phyloP scores from a whole-genome alignment of 2,113 vertebrate species.

The Neolamprologus ventralis region DNA sequence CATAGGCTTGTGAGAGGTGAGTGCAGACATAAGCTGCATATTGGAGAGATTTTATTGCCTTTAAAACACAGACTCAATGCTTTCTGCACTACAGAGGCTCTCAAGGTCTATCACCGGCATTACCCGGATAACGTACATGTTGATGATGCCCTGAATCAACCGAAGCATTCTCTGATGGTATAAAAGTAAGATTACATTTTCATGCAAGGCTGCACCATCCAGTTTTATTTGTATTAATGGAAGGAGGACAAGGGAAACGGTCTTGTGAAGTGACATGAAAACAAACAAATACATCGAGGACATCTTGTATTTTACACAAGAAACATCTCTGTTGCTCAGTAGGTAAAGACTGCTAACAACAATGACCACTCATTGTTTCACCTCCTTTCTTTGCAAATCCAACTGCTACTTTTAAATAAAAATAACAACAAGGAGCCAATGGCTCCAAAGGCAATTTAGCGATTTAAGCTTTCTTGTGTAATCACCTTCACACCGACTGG shows the following conservation, averaged over 20 bases:
- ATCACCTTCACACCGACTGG: neutral
- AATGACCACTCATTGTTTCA: conserved; percentile 7
- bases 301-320: neutral
- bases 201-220: conserved; percentile 4
- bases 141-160: conserved; percentile 30
- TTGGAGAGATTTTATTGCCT: conserved; percentile 64
- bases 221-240: conserved; percentile 14
- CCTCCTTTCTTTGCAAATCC: neutral
- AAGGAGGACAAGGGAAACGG: neutral
- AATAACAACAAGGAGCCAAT: neutral
- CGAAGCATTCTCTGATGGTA: neutral
- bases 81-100: conserved; percentile 11
- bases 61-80: conserved; percentile 54
- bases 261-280: neutral
- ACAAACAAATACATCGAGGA: neutral
- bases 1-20: conserved; percentile 54
- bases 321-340: neutral
- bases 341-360: neutral
- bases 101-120: conserved; percentile 41
- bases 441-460: neutral
- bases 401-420: conserved; percentile 32
- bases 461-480: neutral
- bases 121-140: conserved; percentile 20
- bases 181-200: conserved; percentile 28
- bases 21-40: conserved; percentile 65